Percentiles rank a stretch among this genome's conserved stretches.
phyloP scores from a whole-genome alignment of 2,113 vertebrate genomes.

The Plestiodon gilberti region DNA sequence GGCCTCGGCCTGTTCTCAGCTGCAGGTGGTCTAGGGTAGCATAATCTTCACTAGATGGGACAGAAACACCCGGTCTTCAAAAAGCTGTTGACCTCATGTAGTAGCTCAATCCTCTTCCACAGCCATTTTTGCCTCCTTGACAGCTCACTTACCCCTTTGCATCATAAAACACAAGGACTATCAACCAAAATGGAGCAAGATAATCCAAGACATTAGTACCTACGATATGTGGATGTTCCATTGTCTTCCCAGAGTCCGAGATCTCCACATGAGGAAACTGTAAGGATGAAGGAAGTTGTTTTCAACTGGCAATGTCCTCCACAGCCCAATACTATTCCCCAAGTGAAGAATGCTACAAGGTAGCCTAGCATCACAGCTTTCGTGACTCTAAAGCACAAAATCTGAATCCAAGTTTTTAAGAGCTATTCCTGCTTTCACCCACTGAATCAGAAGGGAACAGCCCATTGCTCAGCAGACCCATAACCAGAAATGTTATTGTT shows the following conservation, averaged over 20 bases:
- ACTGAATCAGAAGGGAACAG: neutral
- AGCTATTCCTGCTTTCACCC: too few relatives aligned
- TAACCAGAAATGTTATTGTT: neutral
- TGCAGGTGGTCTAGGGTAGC: neutral
- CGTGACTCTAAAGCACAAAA: neutral
- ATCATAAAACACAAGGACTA: neutral
- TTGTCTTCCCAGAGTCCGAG: slow-evolving; percentile 66
- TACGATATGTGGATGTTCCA: slow-evolving; percentile 72
- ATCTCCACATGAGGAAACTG: slow-evolving; percentile 72
- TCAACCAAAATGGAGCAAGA: neutral
- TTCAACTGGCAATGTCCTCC: neutral
- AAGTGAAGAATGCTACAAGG: neutral
- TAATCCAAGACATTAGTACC: slow-evolving; percentile 62
- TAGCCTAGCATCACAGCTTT: neutral
- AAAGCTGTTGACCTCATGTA: neutral
- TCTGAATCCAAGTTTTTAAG: neutral
- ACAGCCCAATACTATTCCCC: neutral
- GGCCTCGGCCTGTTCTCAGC: neutral
- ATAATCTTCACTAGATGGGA: neutral
- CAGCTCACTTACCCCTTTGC: neutral
- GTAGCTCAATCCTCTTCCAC: too few relatives aligned
- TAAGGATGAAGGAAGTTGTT: neutral
- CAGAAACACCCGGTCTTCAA: neutral
- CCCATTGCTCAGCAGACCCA: neutral
- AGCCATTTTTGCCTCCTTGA: neutral